Evolutionary conservation across 2,888 invertebrate species (phyloP), one percentile per base, ranked within the genome.

Genomic region (Yponomeuta plumbellus): DNA sequence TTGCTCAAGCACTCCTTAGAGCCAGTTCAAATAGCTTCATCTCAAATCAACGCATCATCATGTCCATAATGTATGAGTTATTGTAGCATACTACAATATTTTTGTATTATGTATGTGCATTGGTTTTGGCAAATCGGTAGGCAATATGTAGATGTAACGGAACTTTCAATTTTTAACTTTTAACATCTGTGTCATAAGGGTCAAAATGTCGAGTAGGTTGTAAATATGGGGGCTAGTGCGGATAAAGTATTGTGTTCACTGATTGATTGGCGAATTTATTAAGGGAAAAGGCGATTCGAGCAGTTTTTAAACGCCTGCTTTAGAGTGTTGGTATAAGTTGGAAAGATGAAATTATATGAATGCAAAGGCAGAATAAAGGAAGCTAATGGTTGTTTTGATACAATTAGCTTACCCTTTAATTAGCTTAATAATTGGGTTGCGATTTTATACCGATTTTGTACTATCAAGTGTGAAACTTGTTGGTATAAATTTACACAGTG

Each of bases 161-260:
- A 34, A 34, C 34, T 34, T 34, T 34, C 8, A n/a, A n/a, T n/a
- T n/a, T n/a, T n/a, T n/a, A n/a, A n/a, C n/a, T 8, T 34, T 3
- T 34, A 8, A 34, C 34, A 34, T 8, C 34, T 34, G 34, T 34
- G 8, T 44, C 21, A 22, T 20, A 22, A 8, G n/a, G n/a, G 44
- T 52, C 44, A 13, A 52, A 52, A 52, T 13, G 44, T 52, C 17
- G 2, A 17, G 17, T 17, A 52, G 17, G 44, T 52, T 52, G 44
- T 52, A 52, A 34, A 34, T 62, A 13, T 62, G 13, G 20, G 21
- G 40, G 22, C 34, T 23, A 26, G 39, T 62, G 62, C 22, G 23
- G 20, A 26, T 17, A 26, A 62, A 20, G 40, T 23, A 62, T 39
- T 62, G 62, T 39, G 62, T 59, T 59, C 59, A 59, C 4, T 59